Evolutionary conservation across 2,113 vertebrate genomes (phyloP), one percentile per base, ranked within the genome.

Genomic region (Suricata suricatta): DNA sequence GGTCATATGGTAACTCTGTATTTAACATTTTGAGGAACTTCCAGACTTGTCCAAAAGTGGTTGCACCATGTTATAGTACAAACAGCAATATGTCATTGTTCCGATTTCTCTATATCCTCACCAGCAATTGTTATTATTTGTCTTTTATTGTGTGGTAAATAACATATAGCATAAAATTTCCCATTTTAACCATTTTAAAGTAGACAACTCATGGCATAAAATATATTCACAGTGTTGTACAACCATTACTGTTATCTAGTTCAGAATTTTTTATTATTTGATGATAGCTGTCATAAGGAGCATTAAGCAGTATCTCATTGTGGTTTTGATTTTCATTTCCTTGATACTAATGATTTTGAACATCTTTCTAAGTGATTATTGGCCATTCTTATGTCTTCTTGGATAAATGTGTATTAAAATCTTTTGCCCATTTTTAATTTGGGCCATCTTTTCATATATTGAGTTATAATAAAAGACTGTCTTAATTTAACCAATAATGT

Each of bases 251-350:
- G 66, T 72, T 83, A 35, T 71, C 31, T 35, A 44, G 17, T 84
- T 95, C 29, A 86, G 50, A 85, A 93, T 8, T 81, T 85, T 84
- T 74, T 23, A 63, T 79, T 33, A 89, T 92, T 79, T 92, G 16
- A 93, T 33, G 81, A 23, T 41, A 54, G 2, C 33, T 27, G 4
- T 44, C 47, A 47, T 41, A 47, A 16, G 25, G 4, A 6, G 2
- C 81, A 16, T 90, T 23, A 76, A 50, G 1, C 80, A 7, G 0
- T 57, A 64, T n/a, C 35, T 74, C 14, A 38, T n/a, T 84, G 9
- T 85, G 33, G 33, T 88, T 96, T 76, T 74, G 3, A 54, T 54
- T 84, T 88, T 54, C 6, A 35, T 90, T 96, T 74, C 54, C 41
- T 79, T 54, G 31, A 64, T 87, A 60, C 17, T 60, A 87, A 93